Conservation (phyloP, 37 sponge, comb jelly and placozoan species). For the Chondrosia reniformis region DNA sequence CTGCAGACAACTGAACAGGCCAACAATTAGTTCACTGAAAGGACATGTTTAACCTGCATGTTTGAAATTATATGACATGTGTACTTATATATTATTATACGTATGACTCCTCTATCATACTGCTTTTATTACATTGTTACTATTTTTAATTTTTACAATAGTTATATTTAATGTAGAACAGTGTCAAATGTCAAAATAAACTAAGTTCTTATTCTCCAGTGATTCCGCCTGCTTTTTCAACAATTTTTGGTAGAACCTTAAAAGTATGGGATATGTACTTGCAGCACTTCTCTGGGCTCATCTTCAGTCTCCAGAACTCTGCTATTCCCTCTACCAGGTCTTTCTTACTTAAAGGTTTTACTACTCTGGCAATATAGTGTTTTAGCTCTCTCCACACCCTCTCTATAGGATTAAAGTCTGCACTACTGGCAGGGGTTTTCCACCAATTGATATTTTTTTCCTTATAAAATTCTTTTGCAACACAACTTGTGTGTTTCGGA, state of each 20-base stretch:
- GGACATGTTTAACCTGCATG: too few relatives aligned
- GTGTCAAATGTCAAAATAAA: too few relatives aligned
- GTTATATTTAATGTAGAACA: too few relatives aligned
- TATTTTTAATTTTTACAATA: too few relatives aligned
- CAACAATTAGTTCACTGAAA: too few relatives aligned
- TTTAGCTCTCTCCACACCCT: slow-evolving; percentile 23
- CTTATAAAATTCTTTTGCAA: slow-evolving; percentile 10
- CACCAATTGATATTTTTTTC: slow-evolving; percentile 30
- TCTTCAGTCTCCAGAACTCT: neutral
- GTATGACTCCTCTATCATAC: too few relatives aligned
- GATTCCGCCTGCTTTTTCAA: slow-evolving; percentile 16
- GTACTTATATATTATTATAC: too few relatives aligned
- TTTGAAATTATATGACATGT: too few relatives aligned
- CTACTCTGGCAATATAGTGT: neutral
- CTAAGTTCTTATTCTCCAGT: neutral
- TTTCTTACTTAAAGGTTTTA: slow-evolving; percentile 14
- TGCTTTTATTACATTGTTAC: too few relatives aligned
- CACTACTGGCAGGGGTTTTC: slow-evolving; percentile 24
- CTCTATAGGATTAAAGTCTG: slow-evolving; percentile 38
- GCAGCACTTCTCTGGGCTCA: neutral
- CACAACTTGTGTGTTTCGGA: slow-evolving; percentile 16
- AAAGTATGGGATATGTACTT: slow-evolving; percentile 7
- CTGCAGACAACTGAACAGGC: too few relatives aligned
- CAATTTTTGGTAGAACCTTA: slow-evolving; percentile 8
- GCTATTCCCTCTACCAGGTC: slow-evolving; percentile 29